These are phyloP conservation scores for Diaphora mendica DNA, from an alignment of 2,888 invertebrate species.

Conservation along the genomic window DNA sequence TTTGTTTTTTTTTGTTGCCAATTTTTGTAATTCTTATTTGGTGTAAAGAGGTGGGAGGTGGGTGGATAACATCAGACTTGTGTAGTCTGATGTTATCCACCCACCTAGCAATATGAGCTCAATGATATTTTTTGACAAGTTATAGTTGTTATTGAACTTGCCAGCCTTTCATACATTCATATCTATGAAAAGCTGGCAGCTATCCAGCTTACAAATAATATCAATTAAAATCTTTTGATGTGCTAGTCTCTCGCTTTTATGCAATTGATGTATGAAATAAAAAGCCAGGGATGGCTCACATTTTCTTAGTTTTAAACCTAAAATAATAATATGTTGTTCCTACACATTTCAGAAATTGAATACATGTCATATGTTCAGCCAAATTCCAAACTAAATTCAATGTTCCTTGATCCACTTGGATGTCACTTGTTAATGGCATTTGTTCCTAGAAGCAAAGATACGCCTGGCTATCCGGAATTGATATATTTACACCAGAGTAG, in stretches of 20 bases:
- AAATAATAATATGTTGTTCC: neutral
- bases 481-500: slow-evolving; percentile 93
- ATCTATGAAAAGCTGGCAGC: no score
- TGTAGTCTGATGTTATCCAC: no score
- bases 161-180: neutral
- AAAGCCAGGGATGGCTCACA: no score
- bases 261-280: neutral
- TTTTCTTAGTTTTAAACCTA: neutral
- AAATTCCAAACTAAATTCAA: slow-evolving; percentile 87
- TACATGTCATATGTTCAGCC: slow-evolving; percentile 88
- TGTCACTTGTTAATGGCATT: slow-evolving; percentile 93
- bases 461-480: slow-evolving; percentile 88
- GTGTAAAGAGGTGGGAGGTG: no score
- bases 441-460: slow-evolving; percentile 85
- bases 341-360: slow-evolving; percentile 88
- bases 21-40: neutral
- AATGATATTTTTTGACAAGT: no score
- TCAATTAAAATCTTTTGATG: no score
- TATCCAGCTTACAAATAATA: neutral
- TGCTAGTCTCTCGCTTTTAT: neutral
- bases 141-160: neutral
- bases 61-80: no score
- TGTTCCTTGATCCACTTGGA: slow-evolving; percentile 95
- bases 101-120: no score
- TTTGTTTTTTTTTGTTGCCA: neutral